These are phyloP conservation scores for Zoanthus sansibaricus DNA, from an alignment of 92 coral and sea anemone species.

Conservation along the genomic window DNA sequence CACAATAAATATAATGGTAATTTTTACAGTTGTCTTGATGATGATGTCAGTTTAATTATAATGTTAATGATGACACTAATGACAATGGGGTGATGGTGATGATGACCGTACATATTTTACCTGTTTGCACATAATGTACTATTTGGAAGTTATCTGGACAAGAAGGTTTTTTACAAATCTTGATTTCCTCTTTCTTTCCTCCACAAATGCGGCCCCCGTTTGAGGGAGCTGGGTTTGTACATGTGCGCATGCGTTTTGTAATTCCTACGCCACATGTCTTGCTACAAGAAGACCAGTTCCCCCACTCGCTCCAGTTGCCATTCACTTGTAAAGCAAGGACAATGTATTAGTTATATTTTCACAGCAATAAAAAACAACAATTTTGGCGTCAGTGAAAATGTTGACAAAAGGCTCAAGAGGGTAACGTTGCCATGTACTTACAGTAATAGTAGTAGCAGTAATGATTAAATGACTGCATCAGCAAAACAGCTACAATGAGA, in stretches of 20 bases:
- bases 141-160: conserved; percentile 1
- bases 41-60: background rate
- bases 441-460: background rate
- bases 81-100: background rate
- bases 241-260: background rate
- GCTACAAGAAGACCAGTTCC: background rate
- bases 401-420: background rate
- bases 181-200: background rate
- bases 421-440: background rate
- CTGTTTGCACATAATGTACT: background rate
- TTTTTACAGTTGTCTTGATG: background rate
- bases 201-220: background rate
- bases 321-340: background rate
- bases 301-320: conserved; percentile 5
- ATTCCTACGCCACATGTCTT: conserved; percentile 3
- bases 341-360: background rate
- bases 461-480: too few species aligned
- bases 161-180: background rate
- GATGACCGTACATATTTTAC: background rate
- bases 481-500: too few species aligned
- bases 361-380: background rate
- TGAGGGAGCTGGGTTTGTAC: conserved; percentile 7
- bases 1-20: background rate
- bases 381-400: background rate
- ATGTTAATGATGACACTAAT: background rate